Conservation (phyloP, 2,113 vertebrate genomes). For the Atlantisia rogersi region DNA sequence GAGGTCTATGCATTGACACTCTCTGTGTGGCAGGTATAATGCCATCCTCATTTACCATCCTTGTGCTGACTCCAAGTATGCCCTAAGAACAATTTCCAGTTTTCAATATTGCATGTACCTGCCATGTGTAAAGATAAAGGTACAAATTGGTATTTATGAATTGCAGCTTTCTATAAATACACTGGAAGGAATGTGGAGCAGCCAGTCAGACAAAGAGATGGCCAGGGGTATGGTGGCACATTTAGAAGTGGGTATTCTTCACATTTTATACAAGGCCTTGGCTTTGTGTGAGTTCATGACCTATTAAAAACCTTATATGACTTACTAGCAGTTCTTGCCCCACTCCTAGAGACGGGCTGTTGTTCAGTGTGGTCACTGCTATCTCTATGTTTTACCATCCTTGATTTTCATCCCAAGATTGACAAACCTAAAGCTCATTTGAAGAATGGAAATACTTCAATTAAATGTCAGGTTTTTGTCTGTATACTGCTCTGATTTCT, state of each 20-base stretch:
- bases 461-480: background rate
- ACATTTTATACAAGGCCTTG: background rate
- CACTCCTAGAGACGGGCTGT: background rate
- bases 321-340: background rate
- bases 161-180: conserved; percentile 23
- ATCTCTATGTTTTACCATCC: background rate
- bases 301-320: background rate
- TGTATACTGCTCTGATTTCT: background rate
- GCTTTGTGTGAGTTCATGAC: background rate
- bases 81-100: background rate
- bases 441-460: background rate
- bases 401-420: background rate
- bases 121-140: background rate
- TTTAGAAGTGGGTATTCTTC: background rate
- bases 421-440: background rate
- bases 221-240: background rate
- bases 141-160: background rate
- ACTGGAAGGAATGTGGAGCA: background rate
- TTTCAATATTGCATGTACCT: background rate
- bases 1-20: background rate
- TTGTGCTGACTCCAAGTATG: background rate
- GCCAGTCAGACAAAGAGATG: background rate
- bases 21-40: background rate
- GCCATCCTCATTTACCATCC: background rate
- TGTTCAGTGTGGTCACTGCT: background rate